A percentile compares a stretch with the other conserved stretches of the same genome.
These are phyloP conservation scores for Etia nguti DNA, from an alignment of 2,113 vertebrate species.

Conservation along the genomic window DNA sequence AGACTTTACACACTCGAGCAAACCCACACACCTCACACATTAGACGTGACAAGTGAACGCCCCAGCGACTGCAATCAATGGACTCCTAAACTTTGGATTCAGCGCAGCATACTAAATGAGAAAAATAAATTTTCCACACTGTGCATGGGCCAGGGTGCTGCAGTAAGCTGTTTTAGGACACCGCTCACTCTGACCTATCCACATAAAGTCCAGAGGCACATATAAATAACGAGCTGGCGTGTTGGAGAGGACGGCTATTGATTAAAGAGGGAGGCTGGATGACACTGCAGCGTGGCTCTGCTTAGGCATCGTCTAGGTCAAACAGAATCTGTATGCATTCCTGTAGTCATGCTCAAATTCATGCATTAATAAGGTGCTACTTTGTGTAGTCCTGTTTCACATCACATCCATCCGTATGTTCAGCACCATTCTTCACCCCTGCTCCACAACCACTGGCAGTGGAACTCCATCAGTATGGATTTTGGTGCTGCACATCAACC, in stretches of 20 bases:
- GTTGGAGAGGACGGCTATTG: constrained; percentile 61
- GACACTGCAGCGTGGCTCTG: constrained; percentile 34
- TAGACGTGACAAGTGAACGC: constrained; percentile 37
- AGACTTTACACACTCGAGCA: constrained; percentile 22
- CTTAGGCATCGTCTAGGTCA: constrained; percentile 5
- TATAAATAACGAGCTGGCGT: constrained; percentile 59
- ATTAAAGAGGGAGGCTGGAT: constrained; percentile 50
- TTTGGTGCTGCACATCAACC: background rate
- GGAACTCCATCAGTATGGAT: background rate
- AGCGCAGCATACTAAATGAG: constrained; percentile 64
- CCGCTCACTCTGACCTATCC: constrained; percentile 62
- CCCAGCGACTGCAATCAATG: constrained; percentile 57
- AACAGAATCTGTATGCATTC: background rate
- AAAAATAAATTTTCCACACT: constrained; percentile 53
- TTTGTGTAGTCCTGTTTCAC: background rate
- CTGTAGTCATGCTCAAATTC: background rate
- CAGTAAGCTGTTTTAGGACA: constrained; percentile 67
- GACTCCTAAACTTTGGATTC: constrained; percentile 57
- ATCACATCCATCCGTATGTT: background rate
- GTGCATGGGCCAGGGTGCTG: constrained; percentile 51
- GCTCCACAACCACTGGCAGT: background rate
- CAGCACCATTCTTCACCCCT: background rate
- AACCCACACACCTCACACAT: constrained; percentile 43
- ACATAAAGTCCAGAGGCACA: constrained; percentile 51
- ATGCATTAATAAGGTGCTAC: background rate